A percentile compares a stretch with the other conserved stretches of the same genome.
These are phyloP conservation scores for Carcharodon carcharias DNA, from an alignment of 2,797 vertebrate genomes.

Conservation along the genomic window DNA sequence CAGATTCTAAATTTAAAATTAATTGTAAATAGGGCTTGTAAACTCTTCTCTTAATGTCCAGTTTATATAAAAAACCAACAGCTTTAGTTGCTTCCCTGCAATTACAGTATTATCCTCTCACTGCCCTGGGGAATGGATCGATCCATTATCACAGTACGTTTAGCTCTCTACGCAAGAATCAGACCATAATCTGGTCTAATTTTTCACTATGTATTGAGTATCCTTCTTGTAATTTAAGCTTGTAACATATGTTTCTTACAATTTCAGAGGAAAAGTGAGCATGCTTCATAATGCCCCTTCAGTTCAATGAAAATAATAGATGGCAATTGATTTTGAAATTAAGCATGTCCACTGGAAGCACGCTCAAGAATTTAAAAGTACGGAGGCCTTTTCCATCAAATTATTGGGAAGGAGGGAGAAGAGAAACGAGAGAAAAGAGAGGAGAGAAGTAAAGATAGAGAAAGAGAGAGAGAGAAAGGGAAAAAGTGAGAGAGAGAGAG, in stretches of 20 bases:
- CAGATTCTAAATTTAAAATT: background rate
- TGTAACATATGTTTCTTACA: background rate
- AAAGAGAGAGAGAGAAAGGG: no score
- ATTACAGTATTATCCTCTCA: background rate
- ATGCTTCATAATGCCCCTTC: background rate
- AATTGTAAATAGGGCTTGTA: background rate
- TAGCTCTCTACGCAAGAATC: background rate
- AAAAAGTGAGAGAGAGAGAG: rapidly evolving
- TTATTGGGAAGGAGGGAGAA: background rate
- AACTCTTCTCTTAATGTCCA: background rate
- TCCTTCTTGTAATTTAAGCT: background rate
- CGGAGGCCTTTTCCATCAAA: background rate
- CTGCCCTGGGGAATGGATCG: background rate
- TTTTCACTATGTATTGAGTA: background rate
- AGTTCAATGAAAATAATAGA: background rate
- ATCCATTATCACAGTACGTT: background rate
- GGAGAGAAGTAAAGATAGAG: background rate
- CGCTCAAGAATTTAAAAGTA: background rate
- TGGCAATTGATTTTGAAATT: background rate
- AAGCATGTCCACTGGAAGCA: background rate
- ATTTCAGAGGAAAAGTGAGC: background rate
- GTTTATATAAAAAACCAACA: background rate
- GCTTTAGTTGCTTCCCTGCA: background rate
- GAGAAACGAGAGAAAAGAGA: background rate
- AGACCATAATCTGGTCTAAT: background rate